Percentiles rank a stretch among this genome's conserved stretches.
Conservation (phyloP, 2,888 invertebrate genomes). For the Cylindroiulus punctatus region DNA sequence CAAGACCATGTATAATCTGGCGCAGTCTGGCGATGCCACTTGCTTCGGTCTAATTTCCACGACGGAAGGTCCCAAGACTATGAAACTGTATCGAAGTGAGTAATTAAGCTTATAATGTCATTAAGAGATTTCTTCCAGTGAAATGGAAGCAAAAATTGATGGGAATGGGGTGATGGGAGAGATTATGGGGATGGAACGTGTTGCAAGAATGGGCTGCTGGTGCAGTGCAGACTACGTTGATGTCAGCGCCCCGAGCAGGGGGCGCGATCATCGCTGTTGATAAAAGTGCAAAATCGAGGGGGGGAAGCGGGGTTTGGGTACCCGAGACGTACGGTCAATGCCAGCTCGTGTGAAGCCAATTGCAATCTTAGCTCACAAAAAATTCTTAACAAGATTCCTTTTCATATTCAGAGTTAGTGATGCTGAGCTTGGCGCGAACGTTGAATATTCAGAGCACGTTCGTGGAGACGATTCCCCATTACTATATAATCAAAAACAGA, state of each 20-base stretch:
- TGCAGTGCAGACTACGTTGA: not conserved
- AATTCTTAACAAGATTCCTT: constrained; percentile 44
- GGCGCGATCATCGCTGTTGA: not conserved
- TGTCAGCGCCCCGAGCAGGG: not conserved
- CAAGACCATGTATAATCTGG: constrained; percentile 71
- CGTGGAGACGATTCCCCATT: constrained; percentile 48
- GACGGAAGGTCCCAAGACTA: constrained; percentile 84
- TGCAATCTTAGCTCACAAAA: constrained; percentile 5
- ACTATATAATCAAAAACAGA: constrained; percentile 52
- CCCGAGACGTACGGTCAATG: constrained; percentile 35
- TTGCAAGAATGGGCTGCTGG: not conserved
- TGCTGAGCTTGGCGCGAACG: not conserved
- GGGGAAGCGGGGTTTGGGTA: too few relatives aligned
- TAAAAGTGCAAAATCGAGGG: constrained; percentile 4
- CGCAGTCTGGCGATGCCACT: constrained; percentile 92
- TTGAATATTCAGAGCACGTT: constrained; percentile 46
- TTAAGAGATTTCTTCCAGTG: constrained; percentile 48
- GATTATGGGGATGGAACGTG: constrained; percentile 5
- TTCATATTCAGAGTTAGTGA: constrained; percentile 40
- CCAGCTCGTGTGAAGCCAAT: constrained; percentile 43
- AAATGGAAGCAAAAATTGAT: constrained; percentile 17
- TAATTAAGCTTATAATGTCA: constrained; percentile 56
- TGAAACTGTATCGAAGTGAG: constrained; percentile 82
- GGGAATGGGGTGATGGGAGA: not conserved
- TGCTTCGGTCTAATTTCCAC: constrained; percentile 93